Conservation (phyloP, 2,113 vertebrate genomes). For the Neolamprologus fasciatus region DNA sequence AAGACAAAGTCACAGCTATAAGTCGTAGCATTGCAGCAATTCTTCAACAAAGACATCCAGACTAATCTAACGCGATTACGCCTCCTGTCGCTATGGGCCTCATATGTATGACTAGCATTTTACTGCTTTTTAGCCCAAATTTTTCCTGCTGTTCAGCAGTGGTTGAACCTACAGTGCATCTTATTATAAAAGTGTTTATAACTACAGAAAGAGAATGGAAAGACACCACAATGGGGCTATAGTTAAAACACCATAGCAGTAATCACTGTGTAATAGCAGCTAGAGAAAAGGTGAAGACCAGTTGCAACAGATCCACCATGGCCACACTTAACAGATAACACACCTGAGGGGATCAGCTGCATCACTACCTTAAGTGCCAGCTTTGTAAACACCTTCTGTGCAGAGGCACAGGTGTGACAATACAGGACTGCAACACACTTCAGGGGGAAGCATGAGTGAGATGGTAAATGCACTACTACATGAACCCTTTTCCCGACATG, state of each 20-base stretch:
- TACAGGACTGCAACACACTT: neutral
- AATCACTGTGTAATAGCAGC: neutral
- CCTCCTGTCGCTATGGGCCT: neutral
- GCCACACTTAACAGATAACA: neutral
- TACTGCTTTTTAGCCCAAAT: neutral
- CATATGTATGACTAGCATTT: neutral
- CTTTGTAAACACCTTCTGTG: conserved; percentile 27
- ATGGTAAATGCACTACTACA: neutral
- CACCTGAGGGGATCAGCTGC: conserved; percentile 15
- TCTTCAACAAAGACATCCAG: neutral
- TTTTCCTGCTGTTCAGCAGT: neutral
- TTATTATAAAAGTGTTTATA: neutral
- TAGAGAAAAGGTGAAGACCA: neutral
- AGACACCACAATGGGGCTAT: neutral
- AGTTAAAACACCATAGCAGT: neutral
- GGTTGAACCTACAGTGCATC: neutral
- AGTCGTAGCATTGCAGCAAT: neutral
- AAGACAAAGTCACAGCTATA: neutral
- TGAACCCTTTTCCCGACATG: neutral
- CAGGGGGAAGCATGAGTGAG: conserved; percentile 3
- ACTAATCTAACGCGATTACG: neutral
- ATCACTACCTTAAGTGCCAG: neutral
- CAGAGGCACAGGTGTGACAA: conserved; percentile 42
- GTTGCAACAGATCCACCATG: neutral
- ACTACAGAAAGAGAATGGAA: neutral